Evolutionary conservation across 2,888 invertebrate species (phyloP).

Genomic region (Lasioglossum zephyrum): DNA sequence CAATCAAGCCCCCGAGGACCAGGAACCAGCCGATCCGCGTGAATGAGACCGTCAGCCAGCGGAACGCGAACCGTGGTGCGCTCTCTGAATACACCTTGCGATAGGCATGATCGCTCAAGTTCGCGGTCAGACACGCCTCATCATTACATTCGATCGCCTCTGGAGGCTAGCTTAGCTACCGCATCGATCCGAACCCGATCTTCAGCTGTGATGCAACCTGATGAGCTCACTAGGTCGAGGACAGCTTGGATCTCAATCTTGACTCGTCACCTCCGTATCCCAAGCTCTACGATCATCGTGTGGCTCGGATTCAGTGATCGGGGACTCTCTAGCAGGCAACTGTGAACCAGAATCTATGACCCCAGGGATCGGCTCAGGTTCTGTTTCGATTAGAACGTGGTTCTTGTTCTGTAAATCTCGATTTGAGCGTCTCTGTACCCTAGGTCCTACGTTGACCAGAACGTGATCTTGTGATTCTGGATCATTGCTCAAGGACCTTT

Average conservation of each 20-base stretch:
- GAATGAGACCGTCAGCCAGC: constrained; percentile 67
- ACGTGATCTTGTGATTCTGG: background rate
- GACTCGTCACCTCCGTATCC: background rate
- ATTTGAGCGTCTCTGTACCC: background rate
- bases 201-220: background rate
- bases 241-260: background rate
- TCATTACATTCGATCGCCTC: background rate
- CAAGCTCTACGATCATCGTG: background rate
- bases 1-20: constrained; percentile 69
- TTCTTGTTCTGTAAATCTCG: background rate
- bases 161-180: background rate
- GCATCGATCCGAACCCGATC: background rate
- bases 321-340: background rate
- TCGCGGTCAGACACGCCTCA: background rate
- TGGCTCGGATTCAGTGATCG: background rate
- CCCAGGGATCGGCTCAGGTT: background rate
- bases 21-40: constrained; percentile 55
- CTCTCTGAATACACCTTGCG: constrained; percentile 34
- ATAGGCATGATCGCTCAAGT: background rate
- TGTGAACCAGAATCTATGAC: background rate
- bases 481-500: background rate
- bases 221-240: background rate
- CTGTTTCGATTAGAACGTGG: background rate
- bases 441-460: background rate
- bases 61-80: constrained; percentile 54